These are phyloP conservation scores for Venustaconcha ellipsiformis DNA, from an alignment of 1,140 invertebrate species.

Conservation along the genomic window DNA sequence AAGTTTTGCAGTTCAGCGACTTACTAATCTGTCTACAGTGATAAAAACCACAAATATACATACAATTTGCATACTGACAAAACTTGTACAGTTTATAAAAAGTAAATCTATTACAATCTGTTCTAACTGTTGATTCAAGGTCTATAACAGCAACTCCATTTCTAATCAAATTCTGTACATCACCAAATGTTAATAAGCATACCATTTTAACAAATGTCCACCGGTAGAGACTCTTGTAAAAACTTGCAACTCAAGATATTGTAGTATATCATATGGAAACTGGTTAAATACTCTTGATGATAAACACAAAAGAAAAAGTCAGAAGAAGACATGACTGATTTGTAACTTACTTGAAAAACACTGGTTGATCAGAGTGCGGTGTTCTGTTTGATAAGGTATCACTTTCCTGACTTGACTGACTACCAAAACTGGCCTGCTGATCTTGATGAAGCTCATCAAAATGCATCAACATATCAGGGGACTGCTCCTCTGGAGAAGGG, in stretches of 20 bases:
- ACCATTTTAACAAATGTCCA: neutral
- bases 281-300: neutral
- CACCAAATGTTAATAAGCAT: neutral
- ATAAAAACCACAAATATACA: too few species aligned
- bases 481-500: constrained; percentile 14
- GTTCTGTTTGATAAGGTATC: constrained; percentile 6
- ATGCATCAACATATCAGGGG: constrained; percentile 48
- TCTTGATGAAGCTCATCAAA: constrained; percentile 55
- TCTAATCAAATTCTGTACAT: neutral
- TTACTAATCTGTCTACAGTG: too few species aligned
- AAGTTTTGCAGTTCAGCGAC: too few species aligned
- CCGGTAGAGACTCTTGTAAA: too few species aligned
- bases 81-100: too few species aligned
- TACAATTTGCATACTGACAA: too few species aligned
- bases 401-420: constrained; percentile 16
- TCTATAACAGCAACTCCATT: neutral
- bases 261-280: neutral
- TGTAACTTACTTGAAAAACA: constrained; percentile 63
- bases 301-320: neutral
- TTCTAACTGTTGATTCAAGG: too few species aligned
- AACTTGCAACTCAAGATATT: too few species aligned
- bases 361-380: constrained; percentile 34
- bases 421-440: constrained; percentile 9
- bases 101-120: too few species aligned
- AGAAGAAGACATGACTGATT: neutral